Evolutionary conservation across 2,113 vertebrate species (phyloP).

Genomic region (Octodon degus): DNA sequence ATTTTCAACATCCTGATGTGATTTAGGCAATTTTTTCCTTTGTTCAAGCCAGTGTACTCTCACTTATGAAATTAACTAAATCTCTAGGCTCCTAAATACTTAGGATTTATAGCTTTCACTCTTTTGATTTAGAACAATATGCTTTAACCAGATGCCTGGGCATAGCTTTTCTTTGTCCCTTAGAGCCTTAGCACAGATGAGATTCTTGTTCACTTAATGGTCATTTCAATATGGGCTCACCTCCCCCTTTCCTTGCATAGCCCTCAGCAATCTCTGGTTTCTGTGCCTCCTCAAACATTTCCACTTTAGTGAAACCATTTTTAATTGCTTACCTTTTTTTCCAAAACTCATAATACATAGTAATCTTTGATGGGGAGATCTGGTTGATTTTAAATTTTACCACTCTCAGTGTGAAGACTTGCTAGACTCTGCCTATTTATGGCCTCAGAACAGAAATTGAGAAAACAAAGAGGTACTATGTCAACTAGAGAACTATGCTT

Average conservation of each 20-base stretch:
- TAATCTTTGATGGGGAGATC: neutral
- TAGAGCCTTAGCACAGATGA: neutral
- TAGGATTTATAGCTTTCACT: neutral
- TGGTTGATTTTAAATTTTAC: slow-evolving; percentile 18
- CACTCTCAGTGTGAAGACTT: neutral
- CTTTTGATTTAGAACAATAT: slow-evolving; percentile 8
- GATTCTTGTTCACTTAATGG: neutral
- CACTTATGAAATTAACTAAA: slow-evolving; percentile 32
- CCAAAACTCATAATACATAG: neutral
- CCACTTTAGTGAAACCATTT: neutral
- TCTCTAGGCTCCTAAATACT: neutral
- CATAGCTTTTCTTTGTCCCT: slow-evolving; percentile 27
- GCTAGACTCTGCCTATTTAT: neutral
- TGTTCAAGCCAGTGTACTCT: neutral
- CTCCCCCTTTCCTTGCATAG: neutral
- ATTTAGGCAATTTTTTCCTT: neutral
- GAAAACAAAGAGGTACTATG: neutral
- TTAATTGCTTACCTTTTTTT: neutral
- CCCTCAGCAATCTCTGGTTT: neutral
- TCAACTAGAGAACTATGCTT: neutral
- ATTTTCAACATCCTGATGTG: slow-evolving; percentile 27
- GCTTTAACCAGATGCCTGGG: neutral
- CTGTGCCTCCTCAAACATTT: neutral
- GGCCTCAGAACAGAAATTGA: neutral
- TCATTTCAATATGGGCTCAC: neutral